A percentile compares a stretch with the other conserved stretches of the same genome.
phyloP scores from a whole-genome alignment of 2,797 vertebrate species.

The Hyperoplus lanceolatus region DNA sequence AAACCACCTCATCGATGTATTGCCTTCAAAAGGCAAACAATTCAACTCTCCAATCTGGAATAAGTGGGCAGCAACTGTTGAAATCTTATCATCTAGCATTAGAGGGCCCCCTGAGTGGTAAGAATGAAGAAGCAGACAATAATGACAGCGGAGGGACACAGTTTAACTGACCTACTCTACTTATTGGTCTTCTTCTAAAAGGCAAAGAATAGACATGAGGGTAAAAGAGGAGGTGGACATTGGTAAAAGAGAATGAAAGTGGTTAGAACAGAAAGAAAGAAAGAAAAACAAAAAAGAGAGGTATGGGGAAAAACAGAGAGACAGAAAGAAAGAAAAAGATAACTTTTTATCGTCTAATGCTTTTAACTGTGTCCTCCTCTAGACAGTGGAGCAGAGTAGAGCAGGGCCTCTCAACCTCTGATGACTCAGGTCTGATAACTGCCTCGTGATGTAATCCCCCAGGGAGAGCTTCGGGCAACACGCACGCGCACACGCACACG shows the following conservation, averaged over 20 bases:
- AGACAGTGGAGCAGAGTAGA: constrained; percentile 43
- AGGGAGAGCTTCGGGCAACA: constrained; percentile 61
- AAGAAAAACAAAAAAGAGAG: background rate
- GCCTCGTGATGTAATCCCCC: constrained; percentile 72
- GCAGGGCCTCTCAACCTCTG: constrained; percentile 65
- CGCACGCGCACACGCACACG: constrained; percentile 36
- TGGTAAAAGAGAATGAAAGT: background rate
- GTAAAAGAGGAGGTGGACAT: background rate
- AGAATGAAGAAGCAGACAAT: constrained; percentile 31
- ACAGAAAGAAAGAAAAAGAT: background rate
- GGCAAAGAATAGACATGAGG: constrained; percentile 2
- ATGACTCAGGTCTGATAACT: constrained; percentile 80
- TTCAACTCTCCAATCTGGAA: constrained; percentile 11
- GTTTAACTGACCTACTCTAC: constrained; percentile 46
- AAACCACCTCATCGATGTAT: background rate
- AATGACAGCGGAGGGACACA: constrained; percentile 21
- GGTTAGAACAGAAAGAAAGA: background rate
- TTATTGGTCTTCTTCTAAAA: constrained; percentile 22
- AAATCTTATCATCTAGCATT: constrained; percentile 24
- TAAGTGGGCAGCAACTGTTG: background rate
- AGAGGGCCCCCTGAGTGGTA: constrained; percentile 16
- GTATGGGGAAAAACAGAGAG: background rate
- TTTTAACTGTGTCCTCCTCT: constrained; percentile 53
- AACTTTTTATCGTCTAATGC: constrained; percentile 14
- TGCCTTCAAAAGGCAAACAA: background rate